Evolutionary conservation across 2,113 vertebrate species (phyloP).

Genomic region (Cololabis saira): DNA sequence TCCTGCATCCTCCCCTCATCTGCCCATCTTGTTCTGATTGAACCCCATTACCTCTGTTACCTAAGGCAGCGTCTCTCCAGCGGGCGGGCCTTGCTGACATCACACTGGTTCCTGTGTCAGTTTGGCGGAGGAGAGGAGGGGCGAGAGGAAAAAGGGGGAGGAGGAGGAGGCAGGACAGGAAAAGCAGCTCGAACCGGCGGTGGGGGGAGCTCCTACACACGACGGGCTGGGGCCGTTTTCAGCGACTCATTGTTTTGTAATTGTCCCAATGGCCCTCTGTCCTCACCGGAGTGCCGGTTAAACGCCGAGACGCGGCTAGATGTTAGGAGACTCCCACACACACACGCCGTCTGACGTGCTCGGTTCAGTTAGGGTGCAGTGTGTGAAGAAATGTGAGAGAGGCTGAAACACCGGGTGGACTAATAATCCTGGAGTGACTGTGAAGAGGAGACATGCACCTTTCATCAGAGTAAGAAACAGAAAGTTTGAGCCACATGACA

Average conservation of each 20-base stretch:
- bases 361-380: not conserved
- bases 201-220: constrained; percentile 29
- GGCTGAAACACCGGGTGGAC: constrained; percentile 19
- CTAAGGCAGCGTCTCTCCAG: constrained; percentile 65
- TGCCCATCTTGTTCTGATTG: constrained; percentile 34
- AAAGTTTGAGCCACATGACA: constrained; percentile 58
- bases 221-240: constrained; percentile 38
- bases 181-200: constrained; percentile 24
- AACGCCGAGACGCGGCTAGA: constrained; percentile 38
- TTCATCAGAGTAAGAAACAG: constrained; percentile 40
- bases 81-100: constrained; percentile 66
- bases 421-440: constrained; percentile 3
- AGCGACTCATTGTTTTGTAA: constrained; percentile 79
- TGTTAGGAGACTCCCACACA: constrained; percentile 32
- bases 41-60: constrained; percentile 71
- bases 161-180: constrained; percentile 42
- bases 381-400: constrained; percentile 24
- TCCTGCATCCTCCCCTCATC: not conserved
- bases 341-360: constrained; percentile 19
- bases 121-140: constrained; percentile 26
- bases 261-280: constrained; percentile 73
- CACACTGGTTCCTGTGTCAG: constrained; percentile 58
- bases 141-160: constrained; percentile 6
- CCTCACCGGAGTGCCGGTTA: constrained; percentile 38
- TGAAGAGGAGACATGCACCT: constrained; percentile 32